phyloP scores from a whole-genome alignment of 2,888 invertebrate species.

The Xestobium rufovillosum region DNA sequence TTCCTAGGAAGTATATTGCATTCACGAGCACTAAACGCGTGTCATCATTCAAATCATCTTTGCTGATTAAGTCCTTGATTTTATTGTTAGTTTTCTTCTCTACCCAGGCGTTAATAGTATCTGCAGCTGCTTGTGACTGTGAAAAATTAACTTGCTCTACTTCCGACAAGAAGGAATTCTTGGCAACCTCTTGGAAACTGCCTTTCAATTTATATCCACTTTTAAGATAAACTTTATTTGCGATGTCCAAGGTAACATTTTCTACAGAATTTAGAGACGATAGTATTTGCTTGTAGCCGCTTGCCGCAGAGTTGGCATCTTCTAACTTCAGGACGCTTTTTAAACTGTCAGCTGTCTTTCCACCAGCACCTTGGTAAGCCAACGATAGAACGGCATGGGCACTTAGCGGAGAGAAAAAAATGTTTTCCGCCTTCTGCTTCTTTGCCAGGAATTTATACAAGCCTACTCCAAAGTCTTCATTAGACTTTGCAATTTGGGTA shows the following conservation, averaged over 20 bases:
- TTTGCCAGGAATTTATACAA: too few relatives aligned
- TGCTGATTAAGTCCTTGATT: neutral
- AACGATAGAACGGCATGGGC: slow-evolving; percentile 40
- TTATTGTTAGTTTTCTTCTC: slow-evolving; percentile 1
- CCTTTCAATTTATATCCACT: slow-evolving; percentile 47
- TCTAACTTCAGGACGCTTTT: slow-evolving; percentile 29
- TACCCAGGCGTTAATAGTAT: neutral
- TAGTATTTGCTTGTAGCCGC: slow-evolving; percentile 31
- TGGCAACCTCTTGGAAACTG: slow-evolving; percentile 41
- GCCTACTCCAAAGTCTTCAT: too few relatives aligned
- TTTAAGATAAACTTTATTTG: too few relatives aligned
- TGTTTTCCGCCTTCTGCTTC: slow-evolving; percentile 32
- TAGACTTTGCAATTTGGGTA: too few relatives aligned
- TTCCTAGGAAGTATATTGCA: slow-evolving; percentile 32
- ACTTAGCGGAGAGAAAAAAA: too few relatives aligned
- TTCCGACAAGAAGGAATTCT: neutral
- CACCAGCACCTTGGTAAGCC: slow-evolving; percentile 38
- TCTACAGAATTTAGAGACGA: slow-evolving; percentile 33
- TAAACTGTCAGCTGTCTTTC: slow-evolving; percentile 34
- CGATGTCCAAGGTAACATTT: slow-evolving; percentile 53
- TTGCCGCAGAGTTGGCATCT: slow-evolving; percentile 25
- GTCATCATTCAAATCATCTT: neutral
- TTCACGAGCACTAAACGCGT: neutral
- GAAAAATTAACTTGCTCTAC: neutral
- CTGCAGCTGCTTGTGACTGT: neutral